Base-by-base conservation (phyloP, 2,113 vertebrate genomes). In the Speoplatyrhinus poulsoni region DNA sequence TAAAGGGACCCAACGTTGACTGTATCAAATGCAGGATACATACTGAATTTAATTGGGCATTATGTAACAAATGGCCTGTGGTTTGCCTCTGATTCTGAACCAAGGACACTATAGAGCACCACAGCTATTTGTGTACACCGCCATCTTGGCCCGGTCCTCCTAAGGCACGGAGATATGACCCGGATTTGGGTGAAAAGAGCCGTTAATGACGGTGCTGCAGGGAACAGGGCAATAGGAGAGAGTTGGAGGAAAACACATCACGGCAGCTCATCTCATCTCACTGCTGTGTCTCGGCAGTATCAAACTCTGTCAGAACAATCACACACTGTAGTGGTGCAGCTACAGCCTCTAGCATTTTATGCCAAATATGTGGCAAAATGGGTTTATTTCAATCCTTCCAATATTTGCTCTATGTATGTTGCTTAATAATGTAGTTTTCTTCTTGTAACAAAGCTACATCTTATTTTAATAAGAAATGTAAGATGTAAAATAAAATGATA, bases 281-380 rank as follows among this genome's bases (percentile, higher is more conserved):
- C 13, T 12, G 54, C 12, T 3, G 36, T 7, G n/a, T 32, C 19
- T 58, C 55, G 32, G 52, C 13, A 48, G 46, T 41, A 56, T 71
- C 19, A 50, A 55, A 50, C 67, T 67, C 59, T 56, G 62, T 48
- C n/a, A 57, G 57, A 56, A 60, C 16, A 60, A 9, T 16, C 53
- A 5, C 36, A 54, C 53, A 32, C 13, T 4, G 53, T n/a, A 2
- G 55, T 19, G 26, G 12, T 12, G 19, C 12, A 58, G 10, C 26
- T 54, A 9, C 11, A 6, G 11, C 3, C 19, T 57, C 16, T 9
- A 57, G 16, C 55, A 57, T 8, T 7, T 33, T 12, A 58, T 33
- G 56, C 56, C 56, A 33, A 12, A 26, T 33, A 19, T 33, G 12
- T 11, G 26, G 56, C 19, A 10, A 32, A 13, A 10, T 19, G 49